Evolutionary conservation across 2,797 vertebrate species (phyloP).

Genomic region (Lutjanus campechanus): DNA sequence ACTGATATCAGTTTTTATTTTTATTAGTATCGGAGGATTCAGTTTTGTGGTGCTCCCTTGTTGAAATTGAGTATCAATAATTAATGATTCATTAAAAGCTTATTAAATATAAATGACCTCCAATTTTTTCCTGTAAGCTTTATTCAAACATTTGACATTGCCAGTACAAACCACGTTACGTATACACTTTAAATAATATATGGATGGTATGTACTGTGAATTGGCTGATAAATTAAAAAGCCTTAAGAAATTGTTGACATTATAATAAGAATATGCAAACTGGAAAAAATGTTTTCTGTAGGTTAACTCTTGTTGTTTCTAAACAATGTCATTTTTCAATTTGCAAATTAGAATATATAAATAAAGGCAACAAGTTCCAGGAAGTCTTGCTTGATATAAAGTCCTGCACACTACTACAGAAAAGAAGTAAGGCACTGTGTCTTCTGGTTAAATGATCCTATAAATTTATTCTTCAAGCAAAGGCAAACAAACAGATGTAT

Average conservation of each 20-base stretch:
- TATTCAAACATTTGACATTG: not conserved
- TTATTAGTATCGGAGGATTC: not conserved
- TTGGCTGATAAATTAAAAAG: not conserved
- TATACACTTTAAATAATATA: not conserved
- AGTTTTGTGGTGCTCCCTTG: not conserved
- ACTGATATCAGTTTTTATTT: too few relatives aligned
- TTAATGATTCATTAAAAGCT: not conserved
- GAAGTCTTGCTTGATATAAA: too few relatives aligned
- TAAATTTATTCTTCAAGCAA: too few relatives aligned
- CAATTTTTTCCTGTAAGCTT: not conserved
- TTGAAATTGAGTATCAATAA: not conserved
- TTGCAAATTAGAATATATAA: not conserved
- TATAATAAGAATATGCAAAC: not conserved
- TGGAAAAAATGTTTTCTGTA: not conserved
- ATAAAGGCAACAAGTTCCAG: not conserved
- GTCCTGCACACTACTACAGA: too few relatives aligned
- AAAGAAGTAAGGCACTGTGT: too few relatives aligned
- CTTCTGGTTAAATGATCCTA: too few relatives aligned
- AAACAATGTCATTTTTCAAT: not conserved
- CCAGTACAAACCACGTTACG: too few relatives aligned
- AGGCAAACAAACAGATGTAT: too few relatives aligned
- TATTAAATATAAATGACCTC: not conserved
- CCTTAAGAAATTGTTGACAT: not conserved
- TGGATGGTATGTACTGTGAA: not conserved
- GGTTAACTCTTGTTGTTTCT: not conserved